Conservation (phyloP, 2,888 invertebrate species). For the Lasioglossum zephyrum region DNA sequence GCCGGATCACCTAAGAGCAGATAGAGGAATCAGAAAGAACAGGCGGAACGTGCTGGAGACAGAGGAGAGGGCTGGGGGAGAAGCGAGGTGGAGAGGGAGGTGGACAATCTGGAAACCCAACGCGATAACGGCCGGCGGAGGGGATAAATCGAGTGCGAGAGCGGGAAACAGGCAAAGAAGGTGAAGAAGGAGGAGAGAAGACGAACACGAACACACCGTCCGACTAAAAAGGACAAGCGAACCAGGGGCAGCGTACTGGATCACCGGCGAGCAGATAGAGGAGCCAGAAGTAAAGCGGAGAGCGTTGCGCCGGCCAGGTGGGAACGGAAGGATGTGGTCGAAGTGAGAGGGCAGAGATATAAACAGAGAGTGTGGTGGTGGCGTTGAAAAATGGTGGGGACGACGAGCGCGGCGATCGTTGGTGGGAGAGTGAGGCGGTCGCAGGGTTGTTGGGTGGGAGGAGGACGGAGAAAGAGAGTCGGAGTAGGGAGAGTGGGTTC, state of each 20-base stretch:
- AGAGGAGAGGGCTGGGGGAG: constrained; percentile 24
- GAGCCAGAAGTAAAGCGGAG: constrained; percentile 60
- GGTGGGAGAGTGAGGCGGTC: constrained; percentile 3
- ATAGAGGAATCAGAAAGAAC: constrained; percentile 68
- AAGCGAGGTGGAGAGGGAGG: constrained; percentile 15
- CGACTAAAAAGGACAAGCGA: constrained; percentile 47
- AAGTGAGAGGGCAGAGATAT: constrained; percentile 38
- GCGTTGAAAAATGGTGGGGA: constrained; percentile 17
- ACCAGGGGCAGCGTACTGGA: constrained; percentile 63
- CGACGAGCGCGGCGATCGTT: neutral
- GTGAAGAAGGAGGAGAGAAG: neutral
- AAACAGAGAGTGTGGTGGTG: constrained; percentile 45
- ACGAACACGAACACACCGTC: constrained; percentile 38
- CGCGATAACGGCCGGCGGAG: constrained; percentile 48
- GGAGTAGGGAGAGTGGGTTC: constrained; percentile 37
- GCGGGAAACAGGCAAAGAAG: constrained; percentile 24
- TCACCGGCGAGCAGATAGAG: constrained; percentile 62
- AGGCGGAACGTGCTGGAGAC: constrained; percentile 56
- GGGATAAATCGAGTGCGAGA: constrained; percentile 55
- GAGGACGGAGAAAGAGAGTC: constrained; percentile 3
- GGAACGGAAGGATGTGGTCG: constrained; percentile 25
- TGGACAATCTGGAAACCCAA: constrained; percentile 56
- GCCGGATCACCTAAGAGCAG: constrained; percentile 60
- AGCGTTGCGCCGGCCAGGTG: constrained; percentile 43
- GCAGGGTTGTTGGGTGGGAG: constrained; percentile 7